Conservation (phyloP, 2,797 vertebrate species). For the Pteropus rufus region DNA sequence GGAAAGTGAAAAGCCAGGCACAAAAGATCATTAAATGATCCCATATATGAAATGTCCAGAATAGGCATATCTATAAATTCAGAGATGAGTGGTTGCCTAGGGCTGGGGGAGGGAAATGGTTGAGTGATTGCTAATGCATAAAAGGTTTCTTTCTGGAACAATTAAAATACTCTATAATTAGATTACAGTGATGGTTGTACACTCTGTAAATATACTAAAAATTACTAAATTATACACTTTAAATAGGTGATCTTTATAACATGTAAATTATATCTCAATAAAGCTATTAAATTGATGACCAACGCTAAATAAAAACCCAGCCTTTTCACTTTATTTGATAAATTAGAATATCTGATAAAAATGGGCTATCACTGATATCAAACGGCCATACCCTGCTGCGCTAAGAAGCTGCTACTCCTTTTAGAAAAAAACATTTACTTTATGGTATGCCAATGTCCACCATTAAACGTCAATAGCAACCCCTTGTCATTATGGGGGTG, state of each 20-base stretch:
- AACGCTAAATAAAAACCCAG: neutral
- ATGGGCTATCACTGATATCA: neutral
- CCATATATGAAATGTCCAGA: neutral
- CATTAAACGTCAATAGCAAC: neutral
- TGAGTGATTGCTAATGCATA: neutral
- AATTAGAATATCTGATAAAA: neutral
- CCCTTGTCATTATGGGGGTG: neutral
- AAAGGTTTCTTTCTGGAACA: neutral
- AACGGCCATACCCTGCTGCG: neutral
- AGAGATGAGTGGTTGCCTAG: neutral
- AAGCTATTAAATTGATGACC: neutral
- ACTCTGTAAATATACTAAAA: neutral
- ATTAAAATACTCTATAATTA: constrained; percentile 6
- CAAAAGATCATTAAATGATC: neutral
- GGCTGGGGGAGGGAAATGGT: neutral
- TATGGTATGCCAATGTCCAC: neutral
- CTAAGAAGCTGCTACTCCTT: neutral
- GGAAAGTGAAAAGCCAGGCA: neutral
- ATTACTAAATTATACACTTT: neutral
- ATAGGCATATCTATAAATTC: neutral
- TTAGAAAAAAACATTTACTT: neutral
- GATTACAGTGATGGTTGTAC: neutral
- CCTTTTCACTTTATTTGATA: neutral
- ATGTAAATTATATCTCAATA: neutral
- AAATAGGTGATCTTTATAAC: neutral